A percentile compares a stretch with the other conserved stretches of the same genome.
These are phyloP conservation scores for Oligia fasciuncula DNA, from an alignment of 2,888 invertebrate species.

Conservation along the genomic window DNA sequence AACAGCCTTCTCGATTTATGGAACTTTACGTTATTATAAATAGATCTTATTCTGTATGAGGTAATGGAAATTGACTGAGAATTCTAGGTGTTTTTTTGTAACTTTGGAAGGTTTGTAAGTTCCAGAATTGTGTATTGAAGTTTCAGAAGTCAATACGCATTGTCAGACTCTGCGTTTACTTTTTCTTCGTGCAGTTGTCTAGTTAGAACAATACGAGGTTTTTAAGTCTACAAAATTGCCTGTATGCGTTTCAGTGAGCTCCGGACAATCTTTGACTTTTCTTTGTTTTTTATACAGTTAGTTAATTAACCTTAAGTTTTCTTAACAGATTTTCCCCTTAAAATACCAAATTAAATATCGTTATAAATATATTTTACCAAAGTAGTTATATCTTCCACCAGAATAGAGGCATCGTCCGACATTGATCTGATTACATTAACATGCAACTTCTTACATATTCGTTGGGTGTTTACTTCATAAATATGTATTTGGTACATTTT, in stretches of 20 bases:
- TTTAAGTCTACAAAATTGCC: not conserved
- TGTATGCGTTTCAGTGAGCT: not conserved
- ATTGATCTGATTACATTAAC: slow-evolving; percentile 58
- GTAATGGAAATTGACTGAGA: slow-evolving; percentile 24
- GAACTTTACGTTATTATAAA: slow-evolving; percentile 52
- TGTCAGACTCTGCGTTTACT: not conserved
- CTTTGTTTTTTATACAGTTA: no score
- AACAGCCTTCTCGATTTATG: slow-evolving; percentile 68
- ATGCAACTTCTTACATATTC: slow-evolving; percentile 56
- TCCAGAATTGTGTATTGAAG: not conserved
- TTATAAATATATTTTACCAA: not conserved
- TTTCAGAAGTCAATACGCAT: not conserved
- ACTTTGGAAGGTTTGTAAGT: not conserved
- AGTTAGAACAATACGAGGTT: not conserved
- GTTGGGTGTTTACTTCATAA: slow-evolving; percentile 68
- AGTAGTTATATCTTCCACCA: slow-evolving; percentile 6
- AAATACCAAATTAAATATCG: not conserved
- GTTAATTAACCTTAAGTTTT: not conserved
- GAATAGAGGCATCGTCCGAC: slow-evolving; percentile 52
- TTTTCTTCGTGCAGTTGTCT: not conserved
- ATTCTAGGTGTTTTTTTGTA: not conserved
- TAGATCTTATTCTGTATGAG: slow-evolving; percentile 55
- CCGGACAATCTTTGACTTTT: not conserved
- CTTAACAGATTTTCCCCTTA: not conserved
- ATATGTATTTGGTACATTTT: slow-evolving; percentile 72